phyloP scores from a whole-genome alignment of 1,140 invertebrate species.

The Harpegnathos saltator region DNA sequence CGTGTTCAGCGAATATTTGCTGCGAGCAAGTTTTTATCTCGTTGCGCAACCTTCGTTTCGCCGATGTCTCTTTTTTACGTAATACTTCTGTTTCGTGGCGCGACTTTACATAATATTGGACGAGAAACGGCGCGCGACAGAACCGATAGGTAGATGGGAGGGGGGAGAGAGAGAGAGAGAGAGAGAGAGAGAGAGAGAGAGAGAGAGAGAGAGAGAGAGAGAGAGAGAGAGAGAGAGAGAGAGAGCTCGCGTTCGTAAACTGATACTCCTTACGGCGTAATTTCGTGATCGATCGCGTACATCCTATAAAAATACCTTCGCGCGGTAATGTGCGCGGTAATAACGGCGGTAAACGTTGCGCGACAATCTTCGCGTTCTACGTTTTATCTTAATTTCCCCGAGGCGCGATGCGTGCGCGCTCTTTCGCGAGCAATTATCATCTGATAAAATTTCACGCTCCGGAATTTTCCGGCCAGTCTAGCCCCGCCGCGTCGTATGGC shows the following conservation, averaged over 20 bases:
- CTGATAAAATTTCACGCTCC: conserved; percentile 5
- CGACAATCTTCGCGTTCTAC: background rate
- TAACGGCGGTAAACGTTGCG: background rate
- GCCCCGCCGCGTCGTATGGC: background rate
- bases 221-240: no score
- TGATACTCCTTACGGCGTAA: conserved; percentile 43
- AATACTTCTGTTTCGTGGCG: conserved; percentile 18
- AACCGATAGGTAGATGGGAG: background rate
- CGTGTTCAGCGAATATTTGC: background rate
- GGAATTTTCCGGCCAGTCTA: background rate
- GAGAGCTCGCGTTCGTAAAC: background rate
- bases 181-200: background rate
- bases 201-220: no score
- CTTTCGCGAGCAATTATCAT: conserved; percentile 7
- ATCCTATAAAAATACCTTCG: conserved; percentile 51
- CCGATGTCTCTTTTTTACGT: background rate
- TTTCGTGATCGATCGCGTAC: conserved; percentile 53
- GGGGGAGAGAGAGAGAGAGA: background rate
- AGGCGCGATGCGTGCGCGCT: background rate
- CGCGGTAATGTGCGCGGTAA: conserved; percentile 12
- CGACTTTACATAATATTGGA: conserved; percentile 30
- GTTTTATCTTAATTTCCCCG: conserved; percentile 36
- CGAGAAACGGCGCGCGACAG: background rate
- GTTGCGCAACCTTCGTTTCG: background rate
- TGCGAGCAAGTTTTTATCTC: conserved; percentile 4